A percentile compares a stretch with the other conserved stretches of the same genome.
Conservation (phyloP, 2,797 vertebrate species). For the Lacerta viridis region DNA sequence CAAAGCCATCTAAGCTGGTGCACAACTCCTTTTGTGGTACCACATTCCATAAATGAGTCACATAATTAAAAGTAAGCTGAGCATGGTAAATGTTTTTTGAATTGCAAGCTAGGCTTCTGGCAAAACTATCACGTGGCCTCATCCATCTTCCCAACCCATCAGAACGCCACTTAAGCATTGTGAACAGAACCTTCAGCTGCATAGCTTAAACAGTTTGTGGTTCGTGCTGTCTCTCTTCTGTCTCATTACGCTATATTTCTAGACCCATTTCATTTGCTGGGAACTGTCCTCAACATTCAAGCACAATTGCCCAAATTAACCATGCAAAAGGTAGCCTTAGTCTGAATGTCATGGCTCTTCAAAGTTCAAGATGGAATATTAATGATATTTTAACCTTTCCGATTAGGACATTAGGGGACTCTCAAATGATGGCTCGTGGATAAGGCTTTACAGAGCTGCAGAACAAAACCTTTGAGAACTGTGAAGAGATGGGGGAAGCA, state of each 20-base stretch:
- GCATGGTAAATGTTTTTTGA: background rate
- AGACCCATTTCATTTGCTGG: background rate
- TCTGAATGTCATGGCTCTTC: conserved; percentile 62
- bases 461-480: conserved; percentile 50
- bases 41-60: background rate
- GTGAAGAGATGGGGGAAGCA: background rate
- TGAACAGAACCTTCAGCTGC: background rate
- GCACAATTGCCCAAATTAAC: background rate
- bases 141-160: background rate
- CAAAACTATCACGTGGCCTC: background rate
- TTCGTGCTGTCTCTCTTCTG: background rate
- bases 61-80: conserved; percentile 1
- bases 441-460: conserved; percentile 53
- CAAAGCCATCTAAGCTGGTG: background rate
- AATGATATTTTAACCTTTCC: conserved; percentile 68
- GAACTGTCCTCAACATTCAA: conserved; percentile 30
- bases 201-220: background rate
- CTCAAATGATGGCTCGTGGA: conserved; percentile 49
- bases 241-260: conserved; percentile 19
- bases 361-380: conserved; percentile 60
- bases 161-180: background rate
- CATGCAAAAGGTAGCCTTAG: conserved; percentile 45
- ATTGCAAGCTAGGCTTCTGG: background rate
- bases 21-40: background rate
- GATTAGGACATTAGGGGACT: conserved; percentile 57